A percentile compares a stretch with the other conserved stretches of the same genome.
Conservation (phyloP, 2,797 vertebrate genomes). For the Rhincodon typus region DNA sequence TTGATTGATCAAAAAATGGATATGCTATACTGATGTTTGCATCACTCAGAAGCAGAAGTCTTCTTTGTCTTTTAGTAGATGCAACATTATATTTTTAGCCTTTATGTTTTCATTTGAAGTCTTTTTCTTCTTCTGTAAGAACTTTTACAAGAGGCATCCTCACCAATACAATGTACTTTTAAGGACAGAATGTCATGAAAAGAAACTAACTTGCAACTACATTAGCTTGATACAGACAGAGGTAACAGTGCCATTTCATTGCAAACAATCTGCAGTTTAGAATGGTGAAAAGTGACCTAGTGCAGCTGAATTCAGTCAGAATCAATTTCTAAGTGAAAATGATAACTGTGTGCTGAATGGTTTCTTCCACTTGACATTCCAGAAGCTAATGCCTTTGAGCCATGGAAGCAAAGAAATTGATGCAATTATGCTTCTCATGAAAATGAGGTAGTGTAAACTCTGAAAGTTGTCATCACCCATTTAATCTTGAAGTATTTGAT, state of each 20-base stretch:
- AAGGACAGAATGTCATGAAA: neutral
- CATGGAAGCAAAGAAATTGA: neutral
- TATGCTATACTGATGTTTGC: neutral
- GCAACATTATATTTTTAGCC: neutral
- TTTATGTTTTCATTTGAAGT: neutral
- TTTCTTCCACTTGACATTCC: neutral
- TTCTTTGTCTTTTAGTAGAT: neutral
- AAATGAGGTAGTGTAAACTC: neutral
- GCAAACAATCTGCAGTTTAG: neutral
- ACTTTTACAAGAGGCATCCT: neutral
- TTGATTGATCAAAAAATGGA: neutral
- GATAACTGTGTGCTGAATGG: neutral
- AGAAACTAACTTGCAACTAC: neutral
- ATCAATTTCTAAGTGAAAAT: neutral
- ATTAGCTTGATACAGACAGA: neutral
- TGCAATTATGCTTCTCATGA: neutral
- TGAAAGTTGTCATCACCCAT: neutral
- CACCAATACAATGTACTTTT: neutral
- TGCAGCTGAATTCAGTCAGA: neutral
- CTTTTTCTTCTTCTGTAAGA: neutral
- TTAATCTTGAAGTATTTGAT: neutral
- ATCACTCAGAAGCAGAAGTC: neutral
- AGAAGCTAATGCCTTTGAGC: neutral
- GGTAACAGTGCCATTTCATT: neutral
- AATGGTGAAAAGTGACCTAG: neutral